Percentiles rank a stretch among this genome's conserved stretches.
These are phyloP conservation scores for Sternotherus odoratus DNA, from an alignment of 2,797 vertebrate genomes.

Conservation along the genomic window DNA sequence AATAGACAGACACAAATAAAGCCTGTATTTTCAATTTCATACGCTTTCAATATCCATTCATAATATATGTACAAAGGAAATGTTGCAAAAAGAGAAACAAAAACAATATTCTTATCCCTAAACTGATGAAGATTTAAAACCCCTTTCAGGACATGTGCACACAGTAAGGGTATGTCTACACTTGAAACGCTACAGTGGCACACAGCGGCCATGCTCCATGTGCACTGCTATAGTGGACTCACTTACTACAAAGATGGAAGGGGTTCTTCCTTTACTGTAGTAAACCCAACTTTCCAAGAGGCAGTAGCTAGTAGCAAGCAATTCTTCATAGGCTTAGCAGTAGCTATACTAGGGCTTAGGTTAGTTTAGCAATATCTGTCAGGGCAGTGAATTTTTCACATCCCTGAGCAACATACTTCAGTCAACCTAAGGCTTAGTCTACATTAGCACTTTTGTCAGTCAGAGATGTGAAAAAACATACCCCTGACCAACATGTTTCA, in stretches of 20 bases:
- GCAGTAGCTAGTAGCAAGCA: no score
- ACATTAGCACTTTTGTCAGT: no score
- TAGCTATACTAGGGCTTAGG: not conserved
- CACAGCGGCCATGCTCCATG: not conserved
- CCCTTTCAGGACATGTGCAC: not conserved
- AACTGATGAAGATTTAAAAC: not conserved
- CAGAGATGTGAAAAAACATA: no score
- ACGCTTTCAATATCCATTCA: not conserved
- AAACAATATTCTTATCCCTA: not conserved
- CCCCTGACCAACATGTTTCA: no score
- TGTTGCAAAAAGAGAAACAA: no score
- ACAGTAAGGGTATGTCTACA: not conserved
- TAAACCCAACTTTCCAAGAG: not conserved
- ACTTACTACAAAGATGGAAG: not conserved
- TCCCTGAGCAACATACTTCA: not conserved
- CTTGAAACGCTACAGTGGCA: not conserved
- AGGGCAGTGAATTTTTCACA: not conserved
- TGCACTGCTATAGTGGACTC: not conserved
- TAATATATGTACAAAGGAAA: not conserved
- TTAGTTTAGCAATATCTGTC: not conserved
- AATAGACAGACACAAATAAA: not conserved
- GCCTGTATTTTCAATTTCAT: not conserved
- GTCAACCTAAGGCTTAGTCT: not conserved
- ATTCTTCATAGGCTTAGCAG: not conserved
- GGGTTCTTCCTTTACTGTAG: not conserved